Conservation (phyloP, 2,888 invertebrate species). For the Pseudococcus viburni region DNA sequence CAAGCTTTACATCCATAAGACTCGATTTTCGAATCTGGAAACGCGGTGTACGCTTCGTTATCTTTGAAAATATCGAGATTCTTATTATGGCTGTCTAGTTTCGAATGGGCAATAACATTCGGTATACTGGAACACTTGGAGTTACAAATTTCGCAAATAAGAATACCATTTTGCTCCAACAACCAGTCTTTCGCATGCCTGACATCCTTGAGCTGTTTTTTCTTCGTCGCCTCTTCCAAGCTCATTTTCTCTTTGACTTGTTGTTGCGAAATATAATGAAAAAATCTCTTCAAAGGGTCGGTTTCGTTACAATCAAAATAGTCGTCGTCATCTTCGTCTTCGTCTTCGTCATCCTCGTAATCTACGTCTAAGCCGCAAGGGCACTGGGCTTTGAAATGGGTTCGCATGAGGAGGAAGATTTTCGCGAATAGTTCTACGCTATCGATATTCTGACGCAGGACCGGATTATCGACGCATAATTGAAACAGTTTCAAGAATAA, state of each 20-base stretch:
- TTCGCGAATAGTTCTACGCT: neutral
- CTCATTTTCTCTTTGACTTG: neutral
- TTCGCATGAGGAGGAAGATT: neutral
- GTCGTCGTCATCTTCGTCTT: neutral
- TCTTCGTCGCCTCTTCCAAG: neutral
- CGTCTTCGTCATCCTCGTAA: neutral
- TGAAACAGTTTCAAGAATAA: neutral
- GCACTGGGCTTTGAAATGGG: neutral
- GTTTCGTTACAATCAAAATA: neutral
- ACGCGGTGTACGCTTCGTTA: neutral
- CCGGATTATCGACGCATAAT: neutral
- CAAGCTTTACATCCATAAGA: neutral
- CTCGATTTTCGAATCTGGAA: neutral
- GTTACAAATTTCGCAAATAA: neutral
- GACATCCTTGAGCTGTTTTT: neutral
- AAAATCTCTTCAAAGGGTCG: neutral
- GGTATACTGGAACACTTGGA: neutral
- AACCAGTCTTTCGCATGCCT: neutral
- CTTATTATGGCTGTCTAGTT: neutral
- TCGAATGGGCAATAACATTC: neutral
- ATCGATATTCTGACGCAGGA: neutral
- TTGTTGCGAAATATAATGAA: neutral
- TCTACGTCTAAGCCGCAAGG: neutral
- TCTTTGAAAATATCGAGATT: neutral
- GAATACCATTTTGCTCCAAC: neutral